phyloP scores from a whole-genome alignment of 1,140 invertebrate genomes.

The Contarinia nasturtii region DNA sequence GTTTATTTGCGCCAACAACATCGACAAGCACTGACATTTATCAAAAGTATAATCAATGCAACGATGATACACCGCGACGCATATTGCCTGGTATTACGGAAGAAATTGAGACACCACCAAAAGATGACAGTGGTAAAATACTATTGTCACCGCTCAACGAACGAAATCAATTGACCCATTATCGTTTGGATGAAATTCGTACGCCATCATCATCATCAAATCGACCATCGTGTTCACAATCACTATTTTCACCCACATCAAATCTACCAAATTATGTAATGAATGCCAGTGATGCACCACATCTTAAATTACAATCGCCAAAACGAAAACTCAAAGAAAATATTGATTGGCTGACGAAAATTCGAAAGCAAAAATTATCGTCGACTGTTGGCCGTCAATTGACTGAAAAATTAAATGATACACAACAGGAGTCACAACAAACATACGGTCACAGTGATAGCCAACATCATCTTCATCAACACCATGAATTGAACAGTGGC shows the following conservation, averaged over 20 bases:
- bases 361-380: slow-evolving; percentile 34
- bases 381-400: slow-evolving; percentile 11
- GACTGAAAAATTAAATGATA: slow-evolving; percentile 7
- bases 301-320: slow-evolving; percentile 45
- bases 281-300: slow-evolving; percentile 48
- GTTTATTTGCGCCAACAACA: slow-evolving; percentile 19
- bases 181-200: neutral
- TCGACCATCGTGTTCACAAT: slow-evolving; percentile 7
- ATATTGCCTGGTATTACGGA: neutral
- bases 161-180: neutral
- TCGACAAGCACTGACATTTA: neutral
- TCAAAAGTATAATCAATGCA: too few relatives aligned
- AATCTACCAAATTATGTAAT: slow-evolving; percentile 60
- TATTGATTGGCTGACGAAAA: slow-evolving; percentile 50
- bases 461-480: slow-evolving; percentile 3
- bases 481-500: neutral
- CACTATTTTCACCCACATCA: slow-evolving; percentile 39
- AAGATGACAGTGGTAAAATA: neutral
- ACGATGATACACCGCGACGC: too few relatives aligned
- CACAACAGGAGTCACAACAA: slow-evolving; percentile 7
- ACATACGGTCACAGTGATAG: slow-evolving; percentile 5
- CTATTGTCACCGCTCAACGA: slow-evolving; percentile 14
- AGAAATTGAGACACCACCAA: neutral
- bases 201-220: neutral
- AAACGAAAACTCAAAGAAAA: slow-evolving; percentile 37